phyloP scores from a whole-genome alignment of 2,113 vertebrate species.

The Herpailurus yagouaroundi region DNA sequence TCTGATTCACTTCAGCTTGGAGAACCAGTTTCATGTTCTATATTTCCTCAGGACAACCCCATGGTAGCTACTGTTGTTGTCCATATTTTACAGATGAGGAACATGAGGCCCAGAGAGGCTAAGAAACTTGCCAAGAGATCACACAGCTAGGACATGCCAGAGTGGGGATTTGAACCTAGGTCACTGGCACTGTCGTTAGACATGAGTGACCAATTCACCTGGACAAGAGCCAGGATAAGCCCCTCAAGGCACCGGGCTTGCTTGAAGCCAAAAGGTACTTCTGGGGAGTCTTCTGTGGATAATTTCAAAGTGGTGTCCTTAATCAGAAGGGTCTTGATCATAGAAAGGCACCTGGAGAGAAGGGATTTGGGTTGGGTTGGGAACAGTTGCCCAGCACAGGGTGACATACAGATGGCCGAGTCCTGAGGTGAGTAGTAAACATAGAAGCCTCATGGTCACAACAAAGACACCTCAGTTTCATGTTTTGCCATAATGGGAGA shows the following conservation, averaged over 20 bases:
- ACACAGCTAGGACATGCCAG: background rate
- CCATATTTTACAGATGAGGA: background rate
- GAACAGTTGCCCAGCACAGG: background rate
- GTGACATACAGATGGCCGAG: background rate
- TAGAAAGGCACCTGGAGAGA: background rate
- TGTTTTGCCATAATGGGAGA: background rate
- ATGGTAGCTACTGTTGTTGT: background rate
- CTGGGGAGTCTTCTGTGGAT: background rate
- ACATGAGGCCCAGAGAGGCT: background rate
- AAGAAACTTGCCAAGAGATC: background rate
- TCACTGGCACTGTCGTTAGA: background rate
- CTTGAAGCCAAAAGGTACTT: background rate
- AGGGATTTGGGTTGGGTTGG: background rate
- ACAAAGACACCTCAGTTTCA: background rate
- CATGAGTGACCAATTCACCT: background rate
- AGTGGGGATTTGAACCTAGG: background rate
- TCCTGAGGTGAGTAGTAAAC: background rate
- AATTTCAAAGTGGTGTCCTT: conserved; percentile 11
- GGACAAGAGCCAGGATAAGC: background rate
- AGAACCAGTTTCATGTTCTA: background rate
- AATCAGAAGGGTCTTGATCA: background rate
- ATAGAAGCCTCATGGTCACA: background rate
- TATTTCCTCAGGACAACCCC: background rate
- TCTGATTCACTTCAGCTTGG: background rate
- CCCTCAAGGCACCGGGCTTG: background rate